These are phyloP conservation scores for Rhabdomys dilectus DNA, from an alignment of 2,113 vertebrate species.

Conservation along the genomic window DNA sequence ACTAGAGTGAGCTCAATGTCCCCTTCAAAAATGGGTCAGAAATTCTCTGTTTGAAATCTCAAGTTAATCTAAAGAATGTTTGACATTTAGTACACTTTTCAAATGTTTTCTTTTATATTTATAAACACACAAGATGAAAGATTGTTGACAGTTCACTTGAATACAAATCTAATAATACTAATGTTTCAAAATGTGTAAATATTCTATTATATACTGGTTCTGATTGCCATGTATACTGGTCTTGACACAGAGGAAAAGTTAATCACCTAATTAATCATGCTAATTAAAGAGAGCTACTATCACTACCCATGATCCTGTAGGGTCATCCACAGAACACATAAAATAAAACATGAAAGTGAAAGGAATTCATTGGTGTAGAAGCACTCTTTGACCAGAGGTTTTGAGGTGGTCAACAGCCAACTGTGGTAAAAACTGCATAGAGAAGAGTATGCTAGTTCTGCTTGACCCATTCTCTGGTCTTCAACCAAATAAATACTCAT, in stretches of 20 bases:
- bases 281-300: background rate
- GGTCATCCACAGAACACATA: background rate
- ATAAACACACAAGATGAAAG: background rate
- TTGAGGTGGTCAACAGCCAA: background rate
- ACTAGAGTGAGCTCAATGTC: background rate
- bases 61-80: background rate
- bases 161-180: background rate
- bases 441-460: background rate
- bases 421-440: background rate
- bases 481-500: background rate
- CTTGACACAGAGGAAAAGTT: background rate
- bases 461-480: background rate
- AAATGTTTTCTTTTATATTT: background rate
- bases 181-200: background rate
- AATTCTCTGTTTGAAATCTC: background rate
- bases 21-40: background rate
- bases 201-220: background rate
- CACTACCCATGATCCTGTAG: background rate
- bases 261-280: background rate
- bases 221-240: background rate
- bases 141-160: background rate
- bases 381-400: background rate
- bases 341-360: background rate
- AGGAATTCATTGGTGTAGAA: background rate
- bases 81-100: background rate